Evolutionary conservation across 2,888 invertebrate species (phyloP).

Genomic region (Coleophora deauratella): DNA sequence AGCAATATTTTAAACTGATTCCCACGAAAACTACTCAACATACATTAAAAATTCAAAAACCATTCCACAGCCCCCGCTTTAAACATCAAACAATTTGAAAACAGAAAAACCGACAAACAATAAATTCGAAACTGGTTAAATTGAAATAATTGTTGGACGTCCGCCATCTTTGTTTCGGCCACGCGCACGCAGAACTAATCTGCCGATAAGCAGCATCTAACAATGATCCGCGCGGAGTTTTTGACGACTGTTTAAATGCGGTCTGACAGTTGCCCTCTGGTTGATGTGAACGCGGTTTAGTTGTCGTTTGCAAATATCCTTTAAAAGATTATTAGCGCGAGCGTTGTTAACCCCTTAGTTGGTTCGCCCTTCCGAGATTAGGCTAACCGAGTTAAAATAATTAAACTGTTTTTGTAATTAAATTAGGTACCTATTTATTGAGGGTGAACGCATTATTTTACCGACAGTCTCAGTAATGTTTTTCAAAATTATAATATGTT

Average conservation of each 20-base stretch:
- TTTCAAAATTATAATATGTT: too few relatives aligned
- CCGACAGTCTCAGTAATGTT: too few relatives aligned
- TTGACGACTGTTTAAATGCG: not conserved
- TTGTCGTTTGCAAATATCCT: too few relatives aligned
- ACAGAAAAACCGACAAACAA: conserved; percentile 38
- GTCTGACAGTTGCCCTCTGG: not conserved
- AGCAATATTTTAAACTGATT: not conserved
- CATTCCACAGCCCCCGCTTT: conserved; percentile 12
- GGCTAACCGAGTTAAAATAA: too few relatives aligned
- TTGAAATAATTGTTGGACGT: conserved; percentile 23
- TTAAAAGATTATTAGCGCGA: too few relatives aligned
- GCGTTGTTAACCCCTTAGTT: too few relatives aligned
- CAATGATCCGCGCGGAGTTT: not conserved
- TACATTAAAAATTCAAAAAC: conserved; percentile 12
- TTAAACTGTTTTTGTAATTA: too few relatives aligned
- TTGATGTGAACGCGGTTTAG: too few relatives aligned
- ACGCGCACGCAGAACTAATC: conserved; percentile 21
- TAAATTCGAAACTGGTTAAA: conserved; percentile 34
- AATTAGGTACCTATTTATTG: too few relatives aligned
- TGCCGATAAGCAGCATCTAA: not conserved
- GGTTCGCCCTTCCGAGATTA: too few relatives aligned
- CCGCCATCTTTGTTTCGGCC: conserved; percentile 10
- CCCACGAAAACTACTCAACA: conserved; percentile 16
- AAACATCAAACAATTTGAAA: conserved; percentile 21
- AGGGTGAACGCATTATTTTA: too few relatives aligned